phyloP scores from a whole-genome alignment of 2,797 vertebrate species.

The Poeciliopsis paucimaculata region DNA sequence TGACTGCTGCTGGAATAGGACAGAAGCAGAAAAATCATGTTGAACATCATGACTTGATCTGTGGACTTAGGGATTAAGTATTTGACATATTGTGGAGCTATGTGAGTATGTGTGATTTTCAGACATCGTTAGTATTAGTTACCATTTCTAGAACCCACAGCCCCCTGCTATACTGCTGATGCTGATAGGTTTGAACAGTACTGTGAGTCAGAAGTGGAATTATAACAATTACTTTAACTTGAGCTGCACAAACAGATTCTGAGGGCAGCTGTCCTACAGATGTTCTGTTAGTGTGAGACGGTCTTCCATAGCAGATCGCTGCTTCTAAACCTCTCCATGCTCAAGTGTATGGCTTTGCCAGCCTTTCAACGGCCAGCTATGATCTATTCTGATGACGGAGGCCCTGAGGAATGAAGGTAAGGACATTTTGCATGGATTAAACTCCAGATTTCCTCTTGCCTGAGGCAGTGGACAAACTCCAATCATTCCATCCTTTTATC shows the following conservation, averaged over 20 bases:
- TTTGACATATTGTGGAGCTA: neutral
- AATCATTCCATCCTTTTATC: neutral
- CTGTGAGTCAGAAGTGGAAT: neutral
- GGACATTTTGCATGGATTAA: neutral
- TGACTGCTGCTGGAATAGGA: neutral
- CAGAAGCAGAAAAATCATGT: neutral
- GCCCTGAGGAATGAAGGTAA: neutral
- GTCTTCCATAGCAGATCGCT: neutral
- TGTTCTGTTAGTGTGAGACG: slow-evolving; percentile 3
- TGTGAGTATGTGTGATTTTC: neutral
- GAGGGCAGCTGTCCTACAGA: slow-evolving; percentile 1
- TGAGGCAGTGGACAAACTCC: neutral
- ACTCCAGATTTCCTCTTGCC: neutral
- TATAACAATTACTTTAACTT: slow-evolving; percentile 1
- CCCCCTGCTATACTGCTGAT: neutral
- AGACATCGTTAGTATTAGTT: neutral
- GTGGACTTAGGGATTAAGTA: neutral
- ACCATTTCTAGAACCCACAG: neutral
- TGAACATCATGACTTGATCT: neutral
- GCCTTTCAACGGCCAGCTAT: neutral
- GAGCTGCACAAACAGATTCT: neutral
- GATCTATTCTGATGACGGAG: neutral
- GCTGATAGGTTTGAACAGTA: neutral
- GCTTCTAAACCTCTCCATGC: neutral
- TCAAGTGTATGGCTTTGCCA: neutral